A percentile compares a stretch with the other conserved stretches of the same genome.
Evolutionary conservation across 53 echinoderm and acorn worm genomes (phyloP).

Genomic region (Arbacia lixula): DNA sequence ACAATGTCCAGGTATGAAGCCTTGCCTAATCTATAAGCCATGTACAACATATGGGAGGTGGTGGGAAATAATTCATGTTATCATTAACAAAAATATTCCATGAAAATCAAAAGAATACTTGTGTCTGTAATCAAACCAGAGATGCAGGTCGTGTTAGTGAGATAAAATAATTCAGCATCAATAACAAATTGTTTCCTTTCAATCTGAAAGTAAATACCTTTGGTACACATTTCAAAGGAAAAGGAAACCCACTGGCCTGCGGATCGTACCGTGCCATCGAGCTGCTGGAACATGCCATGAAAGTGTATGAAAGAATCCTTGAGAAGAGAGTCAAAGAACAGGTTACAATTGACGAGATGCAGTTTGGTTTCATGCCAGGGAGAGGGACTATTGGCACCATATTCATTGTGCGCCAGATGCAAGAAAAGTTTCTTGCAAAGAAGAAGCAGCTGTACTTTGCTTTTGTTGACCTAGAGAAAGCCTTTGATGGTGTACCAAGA

Average conservation of each 20-base stretch:
- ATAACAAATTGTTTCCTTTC: too few relatives aligned
- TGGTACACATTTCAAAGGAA: constrained; percentile 39
- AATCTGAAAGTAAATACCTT: too few relatives aligned
- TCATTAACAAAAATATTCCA: too few relatives aligned
- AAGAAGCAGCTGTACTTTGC: constrained; percentile 52
- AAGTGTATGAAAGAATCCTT: constrained; percentile 44
- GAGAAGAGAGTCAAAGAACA: constrained; percentile 49
- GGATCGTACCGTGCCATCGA: constrained; percentile 40
- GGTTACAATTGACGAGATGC: constrained; percentile 54
- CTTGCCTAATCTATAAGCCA: too few relatives aligned
- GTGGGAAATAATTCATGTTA: too few relatives aligned
- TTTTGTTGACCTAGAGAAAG: constrained; percentile 61
- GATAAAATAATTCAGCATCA: too few relatives aligned
- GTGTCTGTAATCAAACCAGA: too few relatives aligned
- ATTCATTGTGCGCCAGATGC: constrained; percentile 53
- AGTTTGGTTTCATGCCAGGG: constrained; percentile 61
- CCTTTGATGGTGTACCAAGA: constrained; percentile 50
- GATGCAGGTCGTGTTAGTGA: too few relatives aligned
- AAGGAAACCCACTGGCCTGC: constrained; percentile 54
- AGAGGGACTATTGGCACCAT: constrained; percentile 52
- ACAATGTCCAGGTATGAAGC: too few relatives aligned
- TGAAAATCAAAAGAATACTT: too few relatives aligned
- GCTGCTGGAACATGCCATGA: constrained; percentile 58
- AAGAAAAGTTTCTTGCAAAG: constrained; percentile 56
- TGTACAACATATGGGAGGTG: too few relatives aligned